Conservation (phyloP, 1,140 invertebrate species). For the Papilio helenus region DNA sequence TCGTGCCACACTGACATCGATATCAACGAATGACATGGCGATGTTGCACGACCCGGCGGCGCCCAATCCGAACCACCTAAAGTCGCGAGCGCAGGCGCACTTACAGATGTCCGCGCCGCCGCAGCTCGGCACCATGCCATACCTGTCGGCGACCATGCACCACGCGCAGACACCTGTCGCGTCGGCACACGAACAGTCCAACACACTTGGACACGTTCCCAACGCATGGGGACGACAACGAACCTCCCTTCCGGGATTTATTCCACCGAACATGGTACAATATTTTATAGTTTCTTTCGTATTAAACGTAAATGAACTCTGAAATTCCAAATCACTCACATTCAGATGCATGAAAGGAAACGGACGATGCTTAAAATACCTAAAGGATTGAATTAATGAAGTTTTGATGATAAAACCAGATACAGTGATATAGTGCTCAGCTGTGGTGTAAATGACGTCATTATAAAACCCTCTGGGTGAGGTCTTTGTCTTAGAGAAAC, state of each 20-base stretch:
- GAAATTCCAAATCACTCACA: neutral
- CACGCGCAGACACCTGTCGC: constrained; percentile 47
- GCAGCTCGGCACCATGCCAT: constrained; percentile 71
- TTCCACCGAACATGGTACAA: constrained; percentile 60
- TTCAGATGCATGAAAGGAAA: neutral
- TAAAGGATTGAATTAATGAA: neutral
- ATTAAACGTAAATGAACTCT: neutral
- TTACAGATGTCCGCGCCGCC: constrained; percentile 49
- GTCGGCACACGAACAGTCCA: constrained; percentile 52
- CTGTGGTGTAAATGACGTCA: neutral
- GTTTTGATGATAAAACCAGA: neutral
- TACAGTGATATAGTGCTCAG: neutral
- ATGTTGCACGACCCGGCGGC: constrained; percentile 40
- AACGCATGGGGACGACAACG: constrained; percentile 60
- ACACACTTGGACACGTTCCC: constrained; percentile 60
- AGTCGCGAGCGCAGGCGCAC: constrained; percentile 47
- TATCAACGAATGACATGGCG: constrained; percentile 44
- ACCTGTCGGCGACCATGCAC: constrained; percentile 59
- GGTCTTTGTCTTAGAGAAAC: neutral
- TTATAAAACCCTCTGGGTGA: neutral
- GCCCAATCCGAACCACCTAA: constrained; percentile 53
- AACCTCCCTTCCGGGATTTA: constrained; percentile 59
- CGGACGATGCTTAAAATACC: too few species aligned
- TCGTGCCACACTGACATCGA: constrained; percentile 55
- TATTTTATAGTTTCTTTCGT: neutral